Conservation (phyloP, 2,888 invertebrate species). For the Colletes collaris region DNA sequence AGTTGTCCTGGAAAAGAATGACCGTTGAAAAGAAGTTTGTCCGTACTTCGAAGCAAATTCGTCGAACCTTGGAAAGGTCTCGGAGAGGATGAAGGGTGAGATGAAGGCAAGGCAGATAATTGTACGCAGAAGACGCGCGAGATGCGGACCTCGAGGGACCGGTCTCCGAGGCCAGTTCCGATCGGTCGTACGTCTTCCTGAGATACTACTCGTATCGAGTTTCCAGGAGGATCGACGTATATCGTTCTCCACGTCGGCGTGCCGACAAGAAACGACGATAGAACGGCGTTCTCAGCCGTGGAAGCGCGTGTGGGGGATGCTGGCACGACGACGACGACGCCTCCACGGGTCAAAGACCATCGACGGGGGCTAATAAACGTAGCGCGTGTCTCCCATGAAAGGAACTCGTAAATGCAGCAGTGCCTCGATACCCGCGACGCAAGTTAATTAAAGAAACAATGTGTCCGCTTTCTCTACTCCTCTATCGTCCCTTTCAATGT, state of each 20-base stretch:
- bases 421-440: conserved; percentile 36
- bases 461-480: conserved; percentile 3
- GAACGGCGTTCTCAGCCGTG: conserved; percentile 39
- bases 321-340: conserved; percentile 35
- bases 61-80: not conserved
- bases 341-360: conserved; percentile 65
- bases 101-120: conserved; percentile 49
- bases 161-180: conserved; percentile 58
- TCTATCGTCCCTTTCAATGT: not conserved
- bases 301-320: conserved; percentile 27
- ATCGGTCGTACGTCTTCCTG: conserved; percentile 74
- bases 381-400: conserved; percentile 52
- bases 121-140: conserved; percentile 49
- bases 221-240: conserved; percentile 67
- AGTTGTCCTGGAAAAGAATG: too few relatives aligned
- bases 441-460: conserved; percentile 65
- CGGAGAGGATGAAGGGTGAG: conserved; percentile 38
- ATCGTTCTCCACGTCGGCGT: conserved; percentile 56
- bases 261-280: conserved; percentile 54
- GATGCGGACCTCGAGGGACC: conserved; percentile 42
- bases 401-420: conserved; percentile 49
- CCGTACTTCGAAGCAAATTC: not conserved
- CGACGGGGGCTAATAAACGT: conserved; percentile 63
- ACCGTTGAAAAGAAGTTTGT: too few relatives aligned
- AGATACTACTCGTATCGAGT: conserved; percentile 74